Conservation (phyloP, 2,888 invertebrate genomes). For the Catocala sponsa region DNA sequence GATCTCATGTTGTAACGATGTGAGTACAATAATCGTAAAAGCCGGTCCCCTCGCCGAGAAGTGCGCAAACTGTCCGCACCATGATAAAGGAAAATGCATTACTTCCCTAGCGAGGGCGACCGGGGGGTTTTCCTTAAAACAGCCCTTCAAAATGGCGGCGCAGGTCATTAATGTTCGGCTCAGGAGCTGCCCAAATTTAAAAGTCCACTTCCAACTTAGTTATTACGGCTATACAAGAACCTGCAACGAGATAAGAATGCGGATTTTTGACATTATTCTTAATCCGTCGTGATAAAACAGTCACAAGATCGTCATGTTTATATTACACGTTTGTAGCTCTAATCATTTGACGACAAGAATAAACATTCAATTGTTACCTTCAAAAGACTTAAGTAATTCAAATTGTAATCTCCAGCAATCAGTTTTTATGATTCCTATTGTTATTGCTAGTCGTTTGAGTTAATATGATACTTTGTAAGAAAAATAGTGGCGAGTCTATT, state of each 20-base stretch:
- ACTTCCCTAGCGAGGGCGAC: slow-evolving; percentile 77
- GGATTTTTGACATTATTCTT: slow-evolving; percentile 31
- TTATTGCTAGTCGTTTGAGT: background rate
- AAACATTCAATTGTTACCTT: slow-evolving; percentile 4
- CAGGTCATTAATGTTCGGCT: slow-evolving; percentile 78
- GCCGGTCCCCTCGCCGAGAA: slow-evolving; percentile 77
- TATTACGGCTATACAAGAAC: slow-evolving; percentile 58
- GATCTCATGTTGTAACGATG: slow-evolving; percentile 75
- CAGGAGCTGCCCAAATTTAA: slow-evolving; percentile 75
- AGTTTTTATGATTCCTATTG: slow-evolving; percentile 3
- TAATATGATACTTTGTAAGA: too few species aligned
- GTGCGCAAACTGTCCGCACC: slow-evolving; percentile 81
- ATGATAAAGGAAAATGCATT: slow-evolving; percentile 87
- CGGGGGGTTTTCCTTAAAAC: slow-evolving; percentile 77
- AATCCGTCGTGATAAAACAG: slow-evolving; percentile 23
- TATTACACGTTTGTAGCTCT: background rate
- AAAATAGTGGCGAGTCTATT: too few species aligned
- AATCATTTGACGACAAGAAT: background rate
- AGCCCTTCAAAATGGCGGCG: slow-evolving; percentile 80
- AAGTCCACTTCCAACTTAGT: slow-evolving; percentile 76
- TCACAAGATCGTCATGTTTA: slow-evolving; percentile 1
- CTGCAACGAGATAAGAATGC: slow-evolving; percentile 54
- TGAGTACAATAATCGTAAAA: slow-evolving; percentile 86
- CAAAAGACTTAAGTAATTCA: background rate
- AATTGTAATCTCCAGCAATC: background rate